Conservation (phyloP, 2,888 invertebrate genomes). For the Mactromeris polynyma region DNA sequence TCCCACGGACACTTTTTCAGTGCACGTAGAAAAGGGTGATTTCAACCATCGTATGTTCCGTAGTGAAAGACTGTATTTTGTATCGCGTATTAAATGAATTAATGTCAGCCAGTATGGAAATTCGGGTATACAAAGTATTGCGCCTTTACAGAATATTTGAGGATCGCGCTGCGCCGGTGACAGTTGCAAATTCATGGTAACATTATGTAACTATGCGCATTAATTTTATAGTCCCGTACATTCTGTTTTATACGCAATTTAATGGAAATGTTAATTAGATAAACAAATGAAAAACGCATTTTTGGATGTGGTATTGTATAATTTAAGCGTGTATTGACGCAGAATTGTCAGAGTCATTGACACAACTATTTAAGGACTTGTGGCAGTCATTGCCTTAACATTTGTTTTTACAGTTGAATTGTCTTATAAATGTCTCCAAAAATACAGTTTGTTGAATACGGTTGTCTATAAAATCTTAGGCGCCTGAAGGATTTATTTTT, state of each 20-base stretch:
- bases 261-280: slow-evolving; percentile 24
- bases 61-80: too few relatives aligned
- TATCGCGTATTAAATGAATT: too few relatives aligned
- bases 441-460: background rate
- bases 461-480: background rate
- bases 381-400: slow-evolving; percentile 26
- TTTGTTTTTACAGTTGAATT: slow-evolving; percentile 11
- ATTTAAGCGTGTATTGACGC: slow-evolving; percentile 28
- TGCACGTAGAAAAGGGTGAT: too few relatives aligned
- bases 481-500: background rate
- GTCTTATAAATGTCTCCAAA: slow-evolving; percentile 30
- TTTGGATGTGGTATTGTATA: slow-evolving; percentile 15
- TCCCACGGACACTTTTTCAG: too few relatives aligned
- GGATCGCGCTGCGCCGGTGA: too few relatives aligned
- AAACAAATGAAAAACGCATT: slow-evolving; percentile 23
- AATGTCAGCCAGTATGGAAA: too few relatives aligned
- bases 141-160: too few relatives aligned
- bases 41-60: too few relatives aligned
- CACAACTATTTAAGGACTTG: background rate
- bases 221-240: slow-evolving; percentile 21
- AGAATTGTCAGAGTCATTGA: slow-evolving; percentile 19
- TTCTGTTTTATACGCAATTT: slow-evolving; percentile 30
- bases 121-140: too few relatives aligned
- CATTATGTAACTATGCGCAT: background rate
- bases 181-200: background rate